A percentile compares a stretch with the other conserved stretches of the same genome.
Conservation (phyloP, 1,140 invertebrate species). For the Belonocnema kinseyi region DNA sequence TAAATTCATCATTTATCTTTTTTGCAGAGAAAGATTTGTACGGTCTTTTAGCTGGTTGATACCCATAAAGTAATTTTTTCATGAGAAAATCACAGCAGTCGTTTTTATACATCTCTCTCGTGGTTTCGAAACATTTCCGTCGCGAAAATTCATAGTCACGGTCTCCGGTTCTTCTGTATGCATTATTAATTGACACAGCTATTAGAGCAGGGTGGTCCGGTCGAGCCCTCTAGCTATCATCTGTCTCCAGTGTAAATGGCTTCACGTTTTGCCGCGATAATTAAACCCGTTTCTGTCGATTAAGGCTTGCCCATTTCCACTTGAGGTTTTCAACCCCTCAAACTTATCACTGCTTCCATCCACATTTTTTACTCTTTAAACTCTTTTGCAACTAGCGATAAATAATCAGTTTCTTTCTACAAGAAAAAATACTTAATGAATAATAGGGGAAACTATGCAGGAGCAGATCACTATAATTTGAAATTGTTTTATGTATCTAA, state of each 20-base stretch:
- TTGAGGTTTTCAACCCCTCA: slow-evolving; percentile 6
- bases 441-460: too few species aligned
- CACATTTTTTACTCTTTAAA: background rate
- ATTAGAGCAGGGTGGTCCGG: slow-evolving; percentile 25
- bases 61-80: slow-evolving; percentile 14
- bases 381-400: background rate
- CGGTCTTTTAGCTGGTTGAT: background rate
- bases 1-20: too few species aligned
- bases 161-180: slow-evolving; percentile 26
- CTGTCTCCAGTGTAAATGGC: slow-evolving; percentile 31
- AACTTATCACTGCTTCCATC: slow-evolving; percentile 19
- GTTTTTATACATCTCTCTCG: slow-evolving; percentile 25
- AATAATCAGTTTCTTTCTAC: too few species aligned
- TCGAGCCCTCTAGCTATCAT: slow-evolving; percentile 18
- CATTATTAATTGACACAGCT: slow-evolving; percentile 30
- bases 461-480: too few species aligned
- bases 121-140: slow-evolving; percentile 29
- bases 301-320: slow-evolving; percentile 16
- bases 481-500: too few species aligned
- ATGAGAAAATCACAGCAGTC: slow-evolving; percentile 20
- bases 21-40: background rate
- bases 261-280: slow-evolving; percentile 29
- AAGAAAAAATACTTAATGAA: too few species aligned
- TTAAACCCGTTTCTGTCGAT: slow-evolving; percentile 30
- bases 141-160: slow-evolving; percentile 23